phyloP scores from a whole-genome alignment of 2,113 vertebrate species.

The Ellobius talpinus region DNA sequence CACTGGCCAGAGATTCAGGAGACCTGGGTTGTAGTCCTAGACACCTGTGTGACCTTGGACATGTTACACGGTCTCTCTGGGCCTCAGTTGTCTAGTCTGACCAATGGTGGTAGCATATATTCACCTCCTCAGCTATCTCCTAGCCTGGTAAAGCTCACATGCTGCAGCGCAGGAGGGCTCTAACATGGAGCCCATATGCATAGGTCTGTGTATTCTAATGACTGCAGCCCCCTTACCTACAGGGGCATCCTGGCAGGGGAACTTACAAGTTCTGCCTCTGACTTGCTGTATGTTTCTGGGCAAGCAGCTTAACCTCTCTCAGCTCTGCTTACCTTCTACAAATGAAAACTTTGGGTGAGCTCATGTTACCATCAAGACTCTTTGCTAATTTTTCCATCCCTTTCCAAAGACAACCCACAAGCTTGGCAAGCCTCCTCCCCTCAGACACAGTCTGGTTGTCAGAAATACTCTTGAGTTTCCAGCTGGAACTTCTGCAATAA shows the following conservation, averaged over 20 bases:
- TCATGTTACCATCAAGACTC: neutral
- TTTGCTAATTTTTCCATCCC: neutral
- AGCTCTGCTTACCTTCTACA: slow-evolving; percentile 36
- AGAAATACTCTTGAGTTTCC: neutral
- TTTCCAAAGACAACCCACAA: neutral
- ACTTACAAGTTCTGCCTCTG: slow-evolving; percentile 12
- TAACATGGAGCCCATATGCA: neutral
- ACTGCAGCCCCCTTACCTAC: neutral
- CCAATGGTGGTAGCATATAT: neutral
- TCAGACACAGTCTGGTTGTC: slow-evolving; percentile 1
- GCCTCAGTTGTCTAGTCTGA: slow-evolving; percentile 77
- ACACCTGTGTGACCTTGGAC: slow-evolving; percentile 74
- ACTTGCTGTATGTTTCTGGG: slow-evolving; percentile 57
- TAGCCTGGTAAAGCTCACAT: neutral
- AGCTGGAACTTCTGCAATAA: neutral
- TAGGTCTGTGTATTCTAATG: neutral
- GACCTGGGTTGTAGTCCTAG: slow-evolving; percentile 79
- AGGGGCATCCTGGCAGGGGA: neutral
- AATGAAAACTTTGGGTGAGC: slow-evolving; percentile 1
- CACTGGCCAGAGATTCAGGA: slow-evolving; percentile 74
- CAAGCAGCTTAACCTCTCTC: slow-evolving; percentile 34
- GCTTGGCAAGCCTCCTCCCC: neutral
- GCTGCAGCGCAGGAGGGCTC: neutral
- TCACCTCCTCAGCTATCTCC: neutral
- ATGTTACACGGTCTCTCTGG: slow-evolving; percentile 65